Base-by-base conservation (phyloP, 2,888 invertebrate genomes). In the Xestia c-nigrum region DNA sequence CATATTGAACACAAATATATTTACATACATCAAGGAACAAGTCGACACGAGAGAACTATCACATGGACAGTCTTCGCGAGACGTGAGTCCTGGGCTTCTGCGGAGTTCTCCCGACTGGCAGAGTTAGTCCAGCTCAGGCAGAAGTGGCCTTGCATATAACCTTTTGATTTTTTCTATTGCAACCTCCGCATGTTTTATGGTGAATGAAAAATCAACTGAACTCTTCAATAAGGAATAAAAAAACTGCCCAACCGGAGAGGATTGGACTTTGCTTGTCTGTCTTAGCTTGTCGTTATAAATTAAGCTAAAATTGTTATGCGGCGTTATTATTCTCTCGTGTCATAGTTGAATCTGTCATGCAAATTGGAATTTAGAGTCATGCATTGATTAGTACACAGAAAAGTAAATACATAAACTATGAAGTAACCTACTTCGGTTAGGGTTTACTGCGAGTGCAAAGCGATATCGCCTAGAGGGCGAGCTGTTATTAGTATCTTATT, bases 1-100 rank as follows among this genome's bases (percentile, higher is more conserved):
- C 69, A 80, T 86, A 83, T 85, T 79, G 19, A 83, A 80, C 77
- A 80, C 63, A 72, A 79, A 86, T 85, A 88, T 69, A 82, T 88
- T 85, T 77, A 83, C 74, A 81, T 81, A 86, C 21, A 82, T 74
- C 78, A 80, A 71, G 74, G 24, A 55, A 77, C 57, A 82, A 59
- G 50, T 65, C 68, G 77, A 82, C 77, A 76, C 50, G 79, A 84
- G 75, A 86, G 40, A 84, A 78, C 74, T 76, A 72, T 71, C 16
- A 68, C 65, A 72, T 75, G 24, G 43, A 63, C 47, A 19, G 47
- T 68, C 50, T 79, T 50, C 50, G 50, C 12, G 21, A 50, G 12
- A 43, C 38, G 47, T 50, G 21, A 16, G n/a, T 21, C 7, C 19
- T 43, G 24, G 40, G 5, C n/a, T 55, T 55, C n/a, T 55, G n/a